phyloP scores from a whole-genome alignment of 1,140 invertebrate species.

The Aphaenogaster ashmeadi region DNA sequence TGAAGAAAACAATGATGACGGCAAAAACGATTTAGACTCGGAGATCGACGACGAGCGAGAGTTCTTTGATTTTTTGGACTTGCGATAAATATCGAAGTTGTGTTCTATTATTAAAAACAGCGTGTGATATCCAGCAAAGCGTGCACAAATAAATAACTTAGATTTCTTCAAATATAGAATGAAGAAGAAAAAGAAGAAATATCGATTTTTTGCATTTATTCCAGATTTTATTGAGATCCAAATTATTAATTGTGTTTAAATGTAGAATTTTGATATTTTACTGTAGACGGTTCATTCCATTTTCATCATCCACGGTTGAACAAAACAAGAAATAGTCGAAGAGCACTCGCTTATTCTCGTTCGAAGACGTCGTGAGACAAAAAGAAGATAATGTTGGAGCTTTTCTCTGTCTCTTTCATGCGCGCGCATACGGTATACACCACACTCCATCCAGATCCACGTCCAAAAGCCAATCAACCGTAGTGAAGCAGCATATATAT shows the following conservation, averaged over 20 bases:
- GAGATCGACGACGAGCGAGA: slow-evolving; percentile 5
- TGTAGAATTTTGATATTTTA: not conserved
- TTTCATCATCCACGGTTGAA: not conserved
- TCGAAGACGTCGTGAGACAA: slow-evolving; percentile 31
- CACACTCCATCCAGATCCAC: slow-evolving; percentile 86
- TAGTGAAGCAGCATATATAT: slow-evolving; percentile 74
- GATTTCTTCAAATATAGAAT: not conserved
- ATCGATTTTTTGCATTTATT: slow-evolving; percentile 2
- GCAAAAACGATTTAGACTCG: not conserved
- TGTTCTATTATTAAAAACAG: not conserved
- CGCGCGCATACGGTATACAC: slow-evolving; percentile 79
- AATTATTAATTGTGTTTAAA: not conserved
- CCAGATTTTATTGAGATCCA: not conserved
- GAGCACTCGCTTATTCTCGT: slow-evolving; percentile 41
- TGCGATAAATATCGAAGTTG: not conserved
- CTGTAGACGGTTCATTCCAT: not conserved
- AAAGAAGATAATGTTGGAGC: slow-evolving; percentile 46
- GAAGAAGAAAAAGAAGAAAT: not conserved
- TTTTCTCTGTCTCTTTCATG: slow-evolving; percentile 76
- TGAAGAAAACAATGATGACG: slow-evolving; percentile 38
- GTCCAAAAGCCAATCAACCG: slow-evolving; percentile 83
- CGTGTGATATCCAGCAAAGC: not conserved
- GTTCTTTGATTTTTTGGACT: not conserved
- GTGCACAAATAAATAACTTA: not conserved
- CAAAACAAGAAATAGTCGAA: slow-evolving; percentile 20